Percentiles rank a stretch among this genome's conserved stretches.
These are phyloP conservation scores for Vulpes vulpes DNA, from an alignment of 2,113 vertebrate genomes.

Conservation along the genomic window DNA sequence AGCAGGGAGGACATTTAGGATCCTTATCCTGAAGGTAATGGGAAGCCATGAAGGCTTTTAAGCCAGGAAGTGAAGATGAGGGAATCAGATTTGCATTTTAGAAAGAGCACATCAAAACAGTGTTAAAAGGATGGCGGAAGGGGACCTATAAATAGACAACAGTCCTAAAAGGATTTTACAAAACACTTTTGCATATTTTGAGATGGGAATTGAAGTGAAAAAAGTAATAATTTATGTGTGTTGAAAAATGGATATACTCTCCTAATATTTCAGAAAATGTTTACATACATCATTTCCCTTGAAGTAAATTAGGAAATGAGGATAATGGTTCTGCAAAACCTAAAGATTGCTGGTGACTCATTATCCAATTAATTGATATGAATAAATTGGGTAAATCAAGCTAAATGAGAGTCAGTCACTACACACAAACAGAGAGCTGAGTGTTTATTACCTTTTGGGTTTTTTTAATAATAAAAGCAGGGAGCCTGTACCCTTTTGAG, in stretches of 20 bases:
- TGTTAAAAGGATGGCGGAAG: neutral
- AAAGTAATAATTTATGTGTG: conserved; percentile 10
- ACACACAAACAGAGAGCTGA: conserved; percentile 56
- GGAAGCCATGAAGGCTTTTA: neutral
- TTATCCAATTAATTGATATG: conserved; percentile 83
- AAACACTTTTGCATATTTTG: neutral
- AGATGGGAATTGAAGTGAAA: conserved; percentile 32
- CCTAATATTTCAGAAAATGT: conserved; percentile 71
- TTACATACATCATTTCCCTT: conserved; percentile 72
- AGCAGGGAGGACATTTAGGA: neutral
- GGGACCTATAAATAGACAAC: neutral
- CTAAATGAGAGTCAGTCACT: conserved; percentile 75
- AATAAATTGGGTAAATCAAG: conserved; percentile 80
- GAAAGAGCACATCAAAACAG: neutral
- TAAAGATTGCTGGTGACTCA: conserved; percentile 70
- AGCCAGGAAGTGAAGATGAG: neutral
- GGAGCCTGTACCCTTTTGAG: neutral
- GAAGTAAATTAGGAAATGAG: conserved; percentile 78
- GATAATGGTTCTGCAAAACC: conserved; percentile 70
- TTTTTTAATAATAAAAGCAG: neutral
- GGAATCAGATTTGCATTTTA: neutral
- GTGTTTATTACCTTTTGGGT: neutral
- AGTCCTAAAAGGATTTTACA: neutral
- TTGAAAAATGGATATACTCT: conserved; percentile 37
- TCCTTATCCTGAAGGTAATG: neutral